These are phyloP conservation scores for Volucella bombylans DNA, from an alignment of 2,888 invertebrate species.

Conservation along the genomic window DNA sequence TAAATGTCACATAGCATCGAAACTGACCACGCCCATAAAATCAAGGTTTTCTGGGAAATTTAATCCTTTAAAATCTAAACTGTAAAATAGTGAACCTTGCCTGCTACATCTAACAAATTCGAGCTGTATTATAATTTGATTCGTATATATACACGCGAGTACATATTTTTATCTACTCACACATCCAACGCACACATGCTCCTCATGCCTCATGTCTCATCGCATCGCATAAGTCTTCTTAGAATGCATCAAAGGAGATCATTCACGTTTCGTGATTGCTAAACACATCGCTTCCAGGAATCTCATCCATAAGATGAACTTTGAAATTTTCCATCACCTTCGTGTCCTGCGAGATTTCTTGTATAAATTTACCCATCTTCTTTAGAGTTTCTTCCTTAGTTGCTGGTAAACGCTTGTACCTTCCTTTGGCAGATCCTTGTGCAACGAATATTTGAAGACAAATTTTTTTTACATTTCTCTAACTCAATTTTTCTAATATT, in stretches of 20 bases:
- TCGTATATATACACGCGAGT: too few species aligned
- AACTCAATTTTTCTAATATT: not conserved
- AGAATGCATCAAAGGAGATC: not conserved
- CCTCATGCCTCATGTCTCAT: slow-evolving; percentile 15
- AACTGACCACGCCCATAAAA: too few species aligned
- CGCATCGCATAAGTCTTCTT: not conserved
- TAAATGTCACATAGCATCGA: too few species aligned
- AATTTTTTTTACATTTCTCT: slow-evolving; percentile 7
- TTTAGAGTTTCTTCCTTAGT: not conserved
- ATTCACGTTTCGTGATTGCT: not conserved
- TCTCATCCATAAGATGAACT: slow-evolving; percentile 51
- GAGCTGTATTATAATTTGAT: not conserved
- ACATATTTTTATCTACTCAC: slow-evolving; percentile 5
- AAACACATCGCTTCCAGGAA: slow-evolving; percentile 9
- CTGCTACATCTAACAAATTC: not conserved
- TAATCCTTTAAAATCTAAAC: too few species aligned
- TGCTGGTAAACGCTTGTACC: not conserved
- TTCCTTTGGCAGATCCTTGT: not conserved
- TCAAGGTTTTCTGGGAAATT: too few species aligned
- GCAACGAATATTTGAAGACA: slow-evolving; percentile 30
- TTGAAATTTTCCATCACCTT: slow-evolving; percentile 45
- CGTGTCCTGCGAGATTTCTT: slow-evolving; percentile 6
- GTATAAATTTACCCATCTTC: slow-evolving; percentile 13
- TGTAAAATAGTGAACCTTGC: not conserved
- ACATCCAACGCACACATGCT: slow-evolving; percentile 61